Conservation (phyloP, 2,113 vertebrate species). For the Apistogramma diplotaenia region DNA sequence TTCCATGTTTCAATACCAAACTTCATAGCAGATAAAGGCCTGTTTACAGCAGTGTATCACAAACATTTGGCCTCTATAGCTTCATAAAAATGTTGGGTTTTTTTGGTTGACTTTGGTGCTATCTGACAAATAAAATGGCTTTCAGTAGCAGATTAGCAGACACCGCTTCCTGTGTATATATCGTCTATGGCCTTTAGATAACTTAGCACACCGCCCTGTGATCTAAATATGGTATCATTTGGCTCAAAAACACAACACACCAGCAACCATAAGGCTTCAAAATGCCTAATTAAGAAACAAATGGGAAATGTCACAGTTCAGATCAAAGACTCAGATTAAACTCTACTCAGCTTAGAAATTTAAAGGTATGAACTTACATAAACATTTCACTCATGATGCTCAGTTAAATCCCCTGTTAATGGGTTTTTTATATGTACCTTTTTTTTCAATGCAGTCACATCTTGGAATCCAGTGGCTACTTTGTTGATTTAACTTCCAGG, state of each 20-base stretch:
- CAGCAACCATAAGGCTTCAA: no score
- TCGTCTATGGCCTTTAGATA: not conserved
- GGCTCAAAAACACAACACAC: no score
- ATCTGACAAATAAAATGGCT: not conserved
- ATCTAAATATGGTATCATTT: no score
- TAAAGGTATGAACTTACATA: not conserved
- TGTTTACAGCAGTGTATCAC: no score
- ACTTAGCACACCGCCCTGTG: not conserved
- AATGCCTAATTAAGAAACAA: not conserved
- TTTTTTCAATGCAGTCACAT: no score
- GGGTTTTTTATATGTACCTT: no score
- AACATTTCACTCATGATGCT: not conserved
- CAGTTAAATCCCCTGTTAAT: no score
- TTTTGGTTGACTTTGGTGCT: not conserved
- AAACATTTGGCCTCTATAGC: not conserved
- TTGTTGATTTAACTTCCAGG: no score
- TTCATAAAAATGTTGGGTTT: not conserved
- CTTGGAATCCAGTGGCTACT: no score
- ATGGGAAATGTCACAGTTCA: not conserved
- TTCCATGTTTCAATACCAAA: not conserved
- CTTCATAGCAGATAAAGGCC: not conserved
- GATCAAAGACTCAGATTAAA: not conserved
- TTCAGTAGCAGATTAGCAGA: not conserved
- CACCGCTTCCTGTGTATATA: not conserved
- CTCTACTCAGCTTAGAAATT: not conserved